Base-by-base conservation (phyloP, 2,113 vertebrate species). In the Verasper variegatus region DNA sequence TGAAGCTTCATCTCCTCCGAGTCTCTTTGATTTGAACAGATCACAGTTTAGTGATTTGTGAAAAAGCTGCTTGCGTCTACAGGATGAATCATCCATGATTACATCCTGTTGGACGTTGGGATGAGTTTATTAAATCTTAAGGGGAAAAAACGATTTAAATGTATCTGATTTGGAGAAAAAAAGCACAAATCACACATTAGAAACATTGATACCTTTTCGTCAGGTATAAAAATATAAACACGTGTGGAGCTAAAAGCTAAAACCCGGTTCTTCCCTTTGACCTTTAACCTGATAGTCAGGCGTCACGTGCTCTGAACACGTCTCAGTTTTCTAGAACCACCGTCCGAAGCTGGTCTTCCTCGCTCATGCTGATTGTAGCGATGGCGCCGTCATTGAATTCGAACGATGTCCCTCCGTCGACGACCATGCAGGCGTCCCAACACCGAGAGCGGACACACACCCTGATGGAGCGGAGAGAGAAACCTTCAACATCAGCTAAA, bases 351-450 rank as follows among this genome's bases (percentile, higher is more conserved):
- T 95, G 95, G 79, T 99, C 97, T 31, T 97, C 96, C 54, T 94
- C 94, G 18, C 94, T 92, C 55, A 97, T 95, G 88, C 90, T 83
- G 92, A 99, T 95, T 0, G 97, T 97, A 47, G 97, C 97, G 68
- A 99, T 96, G 2, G 98, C 98, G 8, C 98, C 98, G 18, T 99
- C 98, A 40, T 99, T 99, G 85, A 99, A 99, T 81, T 99, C 97
- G 58, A 99, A 99, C 5, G 97, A 99, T 4, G 96, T 98, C 79
- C 97, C 98, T 27, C 97, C 97, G 51, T 99, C 98, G 10, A 99
- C 94, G 88, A 99, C 98, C 98, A 99, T 98, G 82, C 98, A 99
- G 2, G 98, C 98, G 24, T 99, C 97, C 98, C 98, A 99, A 54
- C 98, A 99, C 7, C 97, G 95, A 0, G 97, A 99, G 18, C 97